Evolutionary conservation across 2,797 vertebrate species (phyloP).

Genomic region (Pipistrellus nathusii): DNA sequence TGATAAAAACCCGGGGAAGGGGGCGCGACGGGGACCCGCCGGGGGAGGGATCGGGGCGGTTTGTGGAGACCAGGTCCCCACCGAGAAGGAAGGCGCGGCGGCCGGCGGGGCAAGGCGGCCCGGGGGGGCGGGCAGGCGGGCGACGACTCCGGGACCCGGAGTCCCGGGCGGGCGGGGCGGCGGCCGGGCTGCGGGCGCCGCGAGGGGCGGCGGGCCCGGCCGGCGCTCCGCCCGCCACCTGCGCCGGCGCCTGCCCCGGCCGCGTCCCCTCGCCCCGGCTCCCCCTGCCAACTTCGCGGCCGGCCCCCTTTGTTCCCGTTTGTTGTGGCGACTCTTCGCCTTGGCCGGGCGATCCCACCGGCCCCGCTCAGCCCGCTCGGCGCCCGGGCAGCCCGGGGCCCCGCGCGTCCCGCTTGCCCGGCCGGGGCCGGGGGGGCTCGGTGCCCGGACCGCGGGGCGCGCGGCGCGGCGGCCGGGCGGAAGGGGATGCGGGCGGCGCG

Average conservation of each 20-base stretch:
- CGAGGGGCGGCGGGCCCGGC: conserved; percentile 50
- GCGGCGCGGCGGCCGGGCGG: not conserved
- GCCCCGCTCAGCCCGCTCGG: conserved; percentile 13
- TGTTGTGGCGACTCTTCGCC: conserved; percentile 81
- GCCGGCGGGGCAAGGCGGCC: not conserved
- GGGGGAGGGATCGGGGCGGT: not conserved
- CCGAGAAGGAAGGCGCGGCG: conserved; percentile 57
- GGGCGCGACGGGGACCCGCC: conserved; percentile 71
- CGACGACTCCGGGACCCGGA: conserved; percentile 27
- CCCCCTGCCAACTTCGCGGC: conserved; percentile 78
- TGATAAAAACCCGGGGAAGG: conserved; percentile 60
- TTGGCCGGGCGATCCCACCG: conserved; percentile 50
- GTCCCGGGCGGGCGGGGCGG: conserved; percentile 42
- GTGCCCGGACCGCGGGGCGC: not conserved
- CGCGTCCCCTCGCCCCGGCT: conserved; percentile 61
- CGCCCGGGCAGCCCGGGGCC: conserved; percentile 26
- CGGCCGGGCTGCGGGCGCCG: conserved; percentile 30
- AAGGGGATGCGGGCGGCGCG: not conserved
- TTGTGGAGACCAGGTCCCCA: not conserved
- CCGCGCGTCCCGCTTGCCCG: conserved; percentile 41
- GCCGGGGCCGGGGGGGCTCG: not conserved
- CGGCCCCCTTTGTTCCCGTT: conserved; percentile 81
- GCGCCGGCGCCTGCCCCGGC: conserved; percentile 57
- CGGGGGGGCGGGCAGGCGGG: not conserved
- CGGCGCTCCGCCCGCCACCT: conserved; percentile 54